phyloP scores from a whole-genome alignment of 1,140 invertebrate genomes.

The Cherax quadricarinatus region DNA sequence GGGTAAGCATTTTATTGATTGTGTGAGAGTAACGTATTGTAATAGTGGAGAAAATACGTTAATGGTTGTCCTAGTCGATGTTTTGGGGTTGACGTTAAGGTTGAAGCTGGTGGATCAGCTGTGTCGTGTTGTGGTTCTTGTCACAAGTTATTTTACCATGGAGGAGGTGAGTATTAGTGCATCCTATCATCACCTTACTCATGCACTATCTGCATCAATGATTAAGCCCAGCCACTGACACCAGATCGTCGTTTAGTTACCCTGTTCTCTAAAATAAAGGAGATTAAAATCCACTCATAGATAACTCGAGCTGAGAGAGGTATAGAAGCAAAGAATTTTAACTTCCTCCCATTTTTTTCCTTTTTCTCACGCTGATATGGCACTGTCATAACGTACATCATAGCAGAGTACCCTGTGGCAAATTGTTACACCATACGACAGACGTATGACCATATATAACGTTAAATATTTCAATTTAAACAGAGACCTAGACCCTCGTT shows the following conservation, averaged over 20 bases:
- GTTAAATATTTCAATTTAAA: no score
- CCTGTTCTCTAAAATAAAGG: background rate
- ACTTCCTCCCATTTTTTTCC: no score
- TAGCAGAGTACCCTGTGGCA: no score
- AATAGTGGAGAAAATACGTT: background rate
- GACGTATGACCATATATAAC: no score
- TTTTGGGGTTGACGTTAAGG: background rate
- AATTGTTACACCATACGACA: no score
- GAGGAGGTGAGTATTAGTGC: background rate
- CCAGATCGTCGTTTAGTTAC: background rate
- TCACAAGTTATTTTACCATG: constrained; percentile 6
- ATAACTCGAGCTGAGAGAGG: background rate
- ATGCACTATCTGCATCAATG: background rate
- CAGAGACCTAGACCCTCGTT: no score
- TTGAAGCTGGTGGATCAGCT: background rate
- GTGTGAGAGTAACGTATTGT: background rate
- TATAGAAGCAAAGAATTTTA: no score
- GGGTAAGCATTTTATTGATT: background rate
- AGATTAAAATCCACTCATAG: background rate
- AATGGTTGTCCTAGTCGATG: constrained; percentile 3
- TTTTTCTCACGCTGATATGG: no score
- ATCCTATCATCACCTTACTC: background rate
- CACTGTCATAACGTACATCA: no score
- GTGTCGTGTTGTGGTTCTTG: constrained; percentile 4
- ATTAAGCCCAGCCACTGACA: background rate